Conservation (phyloP, 2,797 vertebrate species). For the Lepus oiostolus region DNA sequence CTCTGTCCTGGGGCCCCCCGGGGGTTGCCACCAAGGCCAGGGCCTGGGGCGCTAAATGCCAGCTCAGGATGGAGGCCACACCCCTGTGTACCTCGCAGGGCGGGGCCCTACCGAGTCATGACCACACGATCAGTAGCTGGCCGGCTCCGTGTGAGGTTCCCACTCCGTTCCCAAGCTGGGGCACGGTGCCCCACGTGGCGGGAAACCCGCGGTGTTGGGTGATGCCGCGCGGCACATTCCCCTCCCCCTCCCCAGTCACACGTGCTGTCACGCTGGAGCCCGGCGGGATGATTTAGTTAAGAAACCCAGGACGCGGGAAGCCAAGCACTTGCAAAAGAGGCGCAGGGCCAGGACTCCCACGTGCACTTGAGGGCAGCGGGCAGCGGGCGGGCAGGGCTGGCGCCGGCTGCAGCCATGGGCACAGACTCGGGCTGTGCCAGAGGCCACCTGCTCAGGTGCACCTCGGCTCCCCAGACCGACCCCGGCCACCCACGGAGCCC, state of each 20-base stretch:
- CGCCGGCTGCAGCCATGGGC: too few species aligned
- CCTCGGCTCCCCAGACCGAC: too few species aligned
- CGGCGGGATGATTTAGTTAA: neutral
- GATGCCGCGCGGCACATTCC: neutral
- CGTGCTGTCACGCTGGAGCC: neutral
- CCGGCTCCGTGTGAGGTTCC: neutral
- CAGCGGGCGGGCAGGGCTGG: neutral
- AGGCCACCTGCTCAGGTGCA: neutral
- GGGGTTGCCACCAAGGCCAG: neutral
- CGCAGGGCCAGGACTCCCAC: neutral
- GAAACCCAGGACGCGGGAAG: neutral
- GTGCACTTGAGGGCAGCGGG: neutral
- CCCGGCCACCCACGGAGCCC: too few species aligned
- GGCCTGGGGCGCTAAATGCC: neutral
- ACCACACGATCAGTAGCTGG: neutral
- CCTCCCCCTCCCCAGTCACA: neutral
- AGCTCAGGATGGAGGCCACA: too few species aligned
- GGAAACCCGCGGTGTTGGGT: constrained; percentile 46
- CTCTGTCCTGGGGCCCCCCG: too few species aligned
- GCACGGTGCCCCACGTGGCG: neutral
- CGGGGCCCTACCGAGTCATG: neutral
- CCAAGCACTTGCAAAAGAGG: neutral
- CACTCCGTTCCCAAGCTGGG: neutral
- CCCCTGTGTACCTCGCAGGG: neutral
- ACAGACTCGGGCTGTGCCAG: constrained; percentile 13